Percentiles rank a stretch among this genome's conserved stretches.
Evolutionary conservation across 1,140 invertebrate species (phyloP).

Genomic region (Hylyphantes graminicola): DNA sequence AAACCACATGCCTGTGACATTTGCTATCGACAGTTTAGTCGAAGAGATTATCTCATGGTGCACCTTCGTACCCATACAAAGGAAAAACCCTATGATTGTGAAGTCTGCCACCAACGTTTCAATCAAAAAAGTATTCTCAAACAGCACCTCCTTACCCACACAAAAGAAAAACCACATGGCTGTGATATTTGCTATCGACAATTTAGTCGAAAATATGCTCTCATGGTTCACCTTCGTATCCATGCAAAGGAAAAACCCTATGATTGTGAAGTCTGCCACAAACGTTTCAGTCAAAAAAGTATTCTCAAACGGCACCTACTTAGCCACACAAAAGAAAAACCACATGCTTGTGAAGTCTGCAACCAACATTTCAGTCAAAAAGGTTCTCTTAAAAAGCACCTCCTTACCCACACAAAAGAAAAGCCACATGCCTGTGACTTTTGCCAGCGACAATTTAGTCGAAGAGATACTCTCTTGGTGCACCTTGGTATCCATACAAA

Average conservation of each 20-base stretch:
- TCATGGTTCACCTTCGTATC: conserved; percentile 96
- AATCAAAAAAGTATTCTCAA: conserved; percentile 98
- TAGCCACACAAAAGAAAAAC: conserved; percentile 98
- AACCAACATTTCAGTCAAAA: conserved; percentile 98
- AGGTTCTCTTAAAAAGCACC: conserved; percentile 96
- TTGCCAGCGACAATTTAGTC: conserved; percentile 98
- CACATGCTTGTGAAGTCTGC: conserved; percentile 94
- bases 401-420: conserved; percentile 96
- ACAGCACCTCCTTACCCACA: conserved; percentile 96
- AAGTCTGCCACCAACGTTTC: conserved; percentile 93
- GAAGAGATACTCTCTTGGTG: conserved; percentile 97
- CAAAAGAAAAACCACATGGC: conserved; percentile 97
- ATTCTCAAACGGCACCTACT: conserved; percentile 97
- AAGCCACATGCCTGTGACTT: conserved; percentile 95
- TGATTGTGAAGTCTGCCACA: conserved; percentile 81
- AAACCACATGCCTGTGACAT: conserved; percentile 2
- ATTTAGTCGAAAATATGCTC: conserved; percentile 97
- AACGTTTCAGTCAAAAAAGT: conserved; percentile 98
- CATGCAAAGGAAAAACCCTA: conserved; percentile 99
- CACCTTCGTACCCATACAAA: conserved; percentile 97
- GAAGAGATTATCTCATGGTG: conserved; percentile 97
- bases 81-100: conserved; percentile 91
- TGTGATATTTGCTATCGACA: conserved; percentile 96
- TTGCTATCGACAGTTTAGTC: conserved; percentile 98
- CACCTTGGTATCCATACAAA: conserved; percentile 97